These are phyloP conservation scores for Seriola aureovittata DNA, from an alignment of 2,113 vertebrate species.

Conservation along the genomic window DNA sequence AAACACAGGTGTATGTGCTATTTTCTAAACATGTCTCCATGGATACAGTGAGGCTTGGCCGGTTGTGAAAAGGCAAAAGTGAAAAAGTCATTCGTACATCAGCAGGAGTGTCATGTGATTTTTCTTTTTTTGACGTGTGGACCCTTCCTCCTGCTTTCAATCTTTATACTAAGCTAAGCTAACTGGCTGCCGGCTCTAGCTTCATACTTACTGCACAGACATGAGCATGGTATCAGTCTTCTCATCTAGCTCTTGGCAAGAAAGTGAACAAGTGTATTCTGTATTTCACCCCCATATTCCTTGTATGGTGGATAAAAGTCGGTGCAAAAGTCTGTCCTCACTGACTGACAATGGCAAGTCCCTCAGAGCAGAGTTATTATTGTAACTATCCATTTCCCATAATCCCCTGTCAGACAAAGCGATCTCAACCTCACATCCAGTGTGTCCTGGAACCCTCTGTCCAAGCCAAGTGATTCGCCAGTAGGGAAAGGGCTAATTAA, in stretches of 20 bases:
- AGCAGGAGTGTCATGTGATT: too few relatives aligned
- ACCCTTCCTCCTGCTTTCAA: too few relatives aligned
- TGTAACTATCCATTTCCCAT: conserved; percentile 53
- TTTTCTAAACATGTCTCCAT: neutral
- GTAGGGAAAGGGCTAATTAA: conserved; percentile 67
- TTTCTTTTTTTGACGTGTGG: too few relatives aligned
- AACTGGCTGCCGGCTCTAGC: neutral
- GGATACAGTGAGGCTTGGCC: neutral
- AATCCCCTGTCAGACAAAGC: conserved; percentile 37
- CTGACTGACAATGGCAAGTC: conserved; percentile 6
- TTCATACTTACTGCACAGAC: neutral
- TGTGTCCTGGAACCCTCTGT: conserved; percentile 23
- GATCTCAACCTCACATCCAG: conserved; percentile 40
- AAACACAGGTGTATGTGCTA: neutral
- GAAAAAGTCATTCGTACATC: neutral
- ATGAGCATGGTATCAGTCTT: neutral
- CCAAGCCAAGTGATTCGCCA: conserved; percentile 63
- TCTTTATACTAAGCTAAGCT: too few relatives aligned
- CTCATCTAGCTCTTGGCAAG: neutral
- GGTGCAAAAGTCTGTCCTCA: neutral
- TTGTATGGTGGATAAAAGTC: neutral
- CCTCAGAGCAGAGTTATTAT: conserved; percentile 25
- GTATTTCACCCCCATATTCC: neutral
- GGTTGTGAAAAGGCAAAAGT: neutral
- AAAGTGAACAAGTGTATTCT: neutral